Percentiles rank a stretch among this genome's conserved stretches.
Evolutionary conservation across 2,888 invertebrate species (phyloP).

Genomic region (Volucella inanis): DNA sequence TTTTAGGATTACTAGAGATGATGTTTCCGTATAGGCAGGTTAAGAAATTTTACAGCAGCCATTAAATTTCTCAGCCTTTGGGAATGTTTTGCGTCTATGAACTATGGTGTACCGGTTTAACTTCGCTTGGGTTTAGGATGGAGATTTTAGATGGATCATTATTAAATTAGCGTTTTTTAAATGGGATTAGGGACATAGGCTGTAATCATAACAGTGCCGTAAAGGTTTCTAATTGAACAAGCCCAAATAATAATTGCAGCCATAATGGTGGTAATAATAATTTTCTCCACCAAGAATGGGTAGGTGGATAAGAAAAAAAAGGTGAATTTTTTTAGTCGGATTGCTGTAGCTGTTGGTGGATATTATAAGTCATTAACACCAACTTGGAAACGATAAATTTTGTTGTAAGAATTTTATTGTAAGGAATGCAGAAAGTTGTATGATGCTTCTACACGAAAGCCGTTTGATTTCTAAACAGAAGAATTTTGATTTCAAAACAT

Average conservation of each 20-base stretch:
- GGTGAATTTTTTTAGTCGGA: conserved; percentile 1
- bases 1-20: conserved; percentile 14
- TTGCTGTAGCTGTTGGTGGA: neutral
- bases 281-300: neutral
- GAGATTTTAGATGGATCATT: conserved; percentile 15
- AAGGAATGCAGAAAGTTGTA: conserved; percentile 1
- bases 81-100: conserved; percentile 34
- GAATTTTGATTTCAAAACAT: neutral
- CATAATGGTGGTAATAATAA: conserved; percentile 46
- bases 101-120: conserved; percentile 14
- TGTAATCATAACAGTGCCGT: conserved; percentile 29
- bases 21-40: conserved; percentile 23
- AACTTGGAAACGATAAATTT: conserved; percentile 22
- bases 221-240: conserved; percentile 55
- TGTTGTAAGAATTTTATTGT: conserved; percentile 2
- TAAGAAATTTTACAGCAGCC: conserved; percentile 27
- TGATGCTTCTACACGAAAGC: neutral
- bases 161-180: conserved; percentile 45
- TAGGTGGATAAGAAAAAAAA: conserved; percentile 6
- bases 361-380: neutral
- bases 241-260: conserved; percentile 47
- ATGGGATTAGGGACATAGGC: conserved; percentile 25
- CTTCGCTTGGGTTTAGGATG: neutral
- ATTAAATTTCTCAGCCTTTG: conserved; percentile 35
- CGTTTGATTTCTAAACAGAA: neutral